Conservation (phyloP, 2,888 invertebrate species). For the Matsumyia berberina region DNA sequence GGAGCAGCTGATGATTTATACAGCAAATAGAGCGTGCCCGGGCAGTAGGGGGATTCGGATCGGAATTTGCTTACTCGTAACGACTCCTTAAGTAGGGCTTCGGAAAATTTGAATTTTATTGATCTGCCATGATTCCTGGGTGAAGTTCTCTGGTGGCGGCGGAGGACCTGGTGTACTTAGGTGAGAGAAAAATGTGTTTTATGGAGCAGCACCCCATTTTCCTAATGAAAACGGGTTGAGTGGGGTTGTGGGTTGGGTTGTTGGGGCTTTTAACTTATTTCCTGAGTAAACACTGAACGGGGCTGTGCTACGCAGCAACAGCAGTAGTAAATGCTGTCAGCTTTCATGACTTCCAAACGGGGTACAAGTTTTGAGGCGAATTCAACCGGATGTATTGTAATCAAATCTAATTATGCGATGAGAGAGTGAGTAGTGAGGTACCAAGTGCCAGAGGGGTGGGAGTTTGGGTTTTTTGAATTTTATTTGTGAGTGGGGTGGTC, state of each 20-base stretch:
- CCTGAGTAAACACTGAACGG: conserved; percentile 53
- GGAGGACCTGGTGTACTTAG: conserved; percentile 34
- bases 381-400: conserved; percentile 61
- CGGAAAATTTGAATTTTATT: conserved; percentile 75
- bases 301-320: conserved; percentile 11
- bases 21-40: conserved; percentile 73
- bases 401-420: conserved; percentile 56
- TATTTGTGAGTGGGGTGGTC: not conserved
- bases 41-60: conserved; percentile 29
- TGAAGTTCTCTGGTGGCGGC: conserved; percentile 2
- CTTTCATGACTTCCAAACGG: conserved; percentile 56
- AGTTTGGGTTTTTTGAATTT: not conserved
- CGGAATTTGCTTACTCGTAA: conserved; percentile 69
- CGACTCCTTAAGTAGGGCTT: conserved; percentile 72
- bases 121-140: conserved; percentile 65
- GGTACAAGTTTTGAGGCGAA: conserved; percentile 62
- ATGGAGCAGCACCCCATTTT: conserved; percentile 74
- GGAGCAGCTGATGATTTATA: conserved; percentile 74
- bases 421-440: not conserved
- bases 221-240: conserved; percentile 68
- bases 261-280: conserved; percentile 50
- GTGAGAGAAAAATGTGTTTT: conserved; percentile 69
- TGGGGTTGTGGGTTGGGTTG: conserved; percentile 4
- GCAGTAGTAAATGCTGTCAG: conserved; percentile 66
- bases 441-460: not conserved